Conservation (phyloP, 2,113 vertebrate species). For the Ptilorrhoa leucosticta region DNA sequence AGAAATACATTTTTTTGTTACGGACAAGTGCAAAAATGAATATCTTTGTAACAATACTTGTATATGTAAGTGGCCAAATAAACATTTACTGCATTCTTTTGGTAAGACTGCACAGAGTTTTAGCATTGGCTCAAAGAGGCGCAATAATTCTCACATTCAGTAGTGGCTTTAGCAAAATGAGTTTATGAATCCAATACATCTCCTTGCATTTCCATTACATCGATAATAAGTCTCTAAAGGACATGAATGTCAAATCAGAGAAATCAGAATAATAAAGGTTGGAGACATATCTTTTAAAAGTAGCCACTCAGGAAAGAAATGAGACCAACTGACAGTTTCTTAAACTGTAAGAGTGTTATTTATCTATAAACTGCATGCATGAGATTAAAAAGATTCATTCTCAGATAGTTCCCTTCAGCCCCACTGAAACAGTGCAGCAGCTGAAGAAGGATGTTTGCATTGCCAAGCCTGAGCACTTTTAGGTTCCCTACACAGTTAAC, state of each 20-base stretch:
- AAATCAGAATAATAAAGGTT: background rate
- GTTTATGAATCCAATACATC: background rate
- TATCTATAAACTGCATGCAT: background rate
- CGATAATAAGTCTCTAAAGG: background rate
- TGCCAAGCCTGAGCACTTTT: background rate
- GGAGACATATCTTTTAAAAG: background rate
- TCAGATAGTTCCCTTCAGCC: background rate
- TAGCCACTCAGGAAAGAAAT: background rate
- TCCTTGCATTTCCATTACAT: background rate
- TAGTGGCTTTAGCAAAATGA: background rate
- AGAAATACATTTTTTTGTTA: background rate
- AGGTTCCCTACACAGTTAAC: background rate
- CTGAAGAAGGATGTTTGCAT: background rate
- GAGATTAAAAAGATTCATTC: background rate
- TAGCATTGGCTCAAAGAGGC: background rate
- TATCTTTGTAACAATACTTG: background rate
- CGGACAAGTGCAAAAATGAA: background rate
- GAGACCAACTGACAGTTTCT: background rate
- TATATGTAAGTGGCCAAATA: background rate
- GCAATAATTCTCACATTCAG: background rate
- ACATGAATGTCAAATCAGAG: background rate
- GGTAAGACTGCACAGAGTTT: background rate
- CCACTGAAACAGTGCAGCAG: background rate
- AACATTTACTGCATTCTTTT: background rate
- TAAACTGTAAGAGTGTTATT: background rate